Evolutionary conservation across 1,140 invertebrate species (phyloP), one percentile per base, ranked within the genome.

Genomic region (Pseudachorutes palmiensis): DNA sequence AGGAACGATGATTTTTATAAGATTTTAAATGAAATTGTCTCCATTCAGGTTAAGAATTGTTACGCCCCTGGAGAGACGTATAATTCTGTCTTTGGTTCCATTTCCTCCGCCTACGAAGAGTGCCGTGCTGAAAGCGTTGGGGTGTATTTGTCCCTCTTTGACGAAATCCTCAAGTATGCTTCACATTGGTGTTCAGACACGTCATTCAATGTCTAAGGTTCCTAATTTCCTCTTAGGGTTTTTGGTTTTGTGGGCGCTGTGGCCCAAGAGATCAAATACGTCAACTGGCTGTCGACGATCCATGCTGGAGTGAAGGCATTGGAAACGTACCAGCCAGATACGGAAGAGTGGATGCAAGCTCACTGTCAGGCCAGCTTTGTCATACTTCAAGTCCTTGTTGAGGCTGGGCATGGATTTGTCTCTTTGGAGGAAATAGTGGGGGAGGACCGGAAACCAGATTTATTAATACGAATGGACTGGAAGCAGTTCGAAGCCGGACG

Each of bases 51-150:
- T 61, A 77, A 82, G 30, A 83, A 82, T n/a, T 91, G 84, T 81
- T 95, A 92, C 75, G 82, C 86, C 63, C 82, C 85, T 2, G 91
- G 91, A 0, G 93, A 98, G 77, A 93, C 90, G 0, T 97, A 94
- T 78, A 91, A 96, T 79, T 88, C 88, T 14, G 88, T 89, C 75
- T 98, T 98, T 77, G 88, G 89, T 0, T 83, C 86, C 1, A 79
- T 97, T n/a, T 87, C 90, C 31, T 93, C 91, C 9, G 83, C 91
- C 0, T 94, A 91, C 78, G 95, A 98, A 78, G 95, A 98, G 80
- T 98, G 94, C 74, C 83, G 94, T 72, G 95, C 94, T 1, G 95
- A 97, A 81, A 90, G 90, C 71, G 93, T 97, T 3, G 94, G 92
- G 0, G 80, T 97, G 0, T 94, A 91, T 76, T 81, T 98, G 3